Base-by-base conservation (phyloP, 92 coral and sea anemone species). In the Heteractis magnifica region DNA sequence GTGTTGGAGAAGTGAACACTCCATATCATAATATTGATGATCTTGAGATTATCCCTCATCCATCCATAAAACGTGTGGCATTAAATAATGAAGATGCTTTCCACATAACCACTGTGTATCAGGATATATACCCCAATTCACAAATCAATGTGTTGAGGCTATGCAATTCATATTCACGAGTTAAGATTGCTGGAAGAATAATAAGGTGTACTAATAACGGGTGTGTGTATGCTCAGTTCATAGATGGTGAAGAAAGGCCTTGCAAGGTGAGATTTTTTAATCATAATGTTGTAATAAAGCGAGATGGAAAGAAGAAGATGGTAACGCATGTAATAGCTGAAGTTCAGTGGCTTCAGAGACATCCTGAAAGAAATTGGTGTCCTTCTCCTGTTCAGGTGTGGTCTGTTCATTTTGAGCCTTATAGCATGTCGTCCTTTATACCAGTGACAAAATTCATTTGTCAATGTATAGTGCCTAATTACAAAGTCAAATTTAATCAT, bases 371-470 rank as follows among this genome's bases (percentile, higher is more conserved):
- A 49, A 56, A 56, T 23, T 76, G 79, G 34, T 83, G 48, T 51
- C 86, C 86, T 5, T 53, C 70, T 23, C 86, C 86, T 10, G 60
- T 83, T 13, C 81, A 76, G 14, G 86, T 83, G 80, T 83, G 86
- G 86, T 83, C 86, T 34, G 26, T 58, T 14, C 76, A 83, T 21
- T 49, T 48, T 21, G 79, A 82, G 41, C 23, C 77, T 15, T 52
- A 75, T 26, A 56, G 76, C 15, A 58, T 56, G 10, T 56, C 73
- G 0, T 56, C 81, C 74, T 83, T 56, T 76, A 70, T 83, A 53
- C 81, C 81, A 6, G 81, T 83, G 8, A 5, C 34, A 51, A 49
- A 71, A 41, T 52, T 83, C 19, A 49, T n/a, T 21, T 11, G 73
- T 56, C 59, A 49, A 19, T 83, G 86, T 75, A 77, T 83, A 9